Evolutionary conservation across 2,113 vertebrate species (phyloP), one percentile per base, ranked within the genome.

Genomic region (Phrynosoma blainvillii): DNA sequence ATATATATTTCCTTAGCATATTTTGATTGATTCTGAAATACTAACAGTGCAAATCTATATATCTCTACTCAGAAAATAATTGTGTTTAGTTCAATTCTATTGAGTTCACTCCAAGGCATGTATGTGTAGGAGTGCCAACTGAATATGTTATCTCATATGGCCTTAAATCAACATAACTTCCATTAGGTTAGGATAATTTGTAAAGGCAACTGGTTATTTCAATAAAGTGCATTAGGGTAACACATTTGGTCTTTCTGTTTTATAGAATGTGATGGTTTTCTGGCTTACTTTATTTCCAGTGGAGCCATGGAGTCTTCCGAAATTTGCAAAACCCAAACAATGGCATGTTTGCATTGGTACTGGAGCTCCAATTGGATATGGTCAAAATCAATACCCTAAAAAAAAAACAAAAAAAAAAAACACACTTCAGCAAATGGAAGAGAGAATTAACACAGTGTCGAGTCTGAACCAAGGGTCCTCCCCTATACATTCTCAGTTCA

Each of bases 221-320:
- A 82, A 7, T 79, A 80, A 14, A 78, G 13, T 92, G 5, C 3
- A 65, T 79, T 88, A 76, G 86, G 74, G 82, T 73, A 86, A 90
- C 36, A 66, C 82, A 52, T 89, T 86, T 81, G 56, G 2, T 36
- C 14, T 92, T 87, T 93, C 79, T 80, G 27, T 78, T 84, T 89
- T 59, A 59, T 30, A 83, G 25, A 65, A 78, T 59, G 21, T 62
- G 87, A 40, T 14, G 23, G 13, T 13, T 91, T 86, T 90, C 42
- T 74, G 27, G 12, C 12, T 84, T 89, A 82, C 73, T 86, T 92
- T 91, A 81, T 86, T 79, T 23, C 74, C 73, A 82, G 76, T 89
- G 42, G 13, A 42, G 6, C 4, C 21, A 77, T 23, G 73, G 47
- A 82, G 59, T 59, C 36, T 73, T 89, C 90, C 89, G n/a, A 90